These are phyloP conservation scores for Hyles euphorbiae DNA, from an alignment of 1,140 invertebrate genomes.

Conservation along the genomic window DNA sequence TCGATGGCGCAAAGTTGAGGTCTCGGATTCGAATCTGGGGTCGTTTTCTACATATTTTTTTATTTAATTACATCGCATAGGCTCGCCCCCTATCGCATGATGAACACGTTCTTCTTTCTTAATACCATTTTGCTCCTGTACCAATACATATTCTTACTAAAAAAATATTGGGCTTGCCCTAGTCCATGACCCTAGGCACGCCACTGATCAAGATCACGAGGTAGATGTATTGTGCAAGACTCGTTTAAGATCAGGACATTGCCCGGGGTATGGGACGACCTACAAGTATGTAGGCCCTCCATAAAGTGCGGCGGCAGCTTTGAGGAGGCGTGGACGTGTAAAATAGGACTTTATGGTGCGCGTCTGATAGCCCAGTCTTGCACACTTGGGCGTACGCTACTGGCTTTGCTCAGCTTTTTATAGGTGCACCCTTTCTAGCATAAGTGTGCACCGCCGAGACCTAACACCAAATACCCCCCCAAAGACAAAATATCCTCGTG, in stretches of 20 bases:
- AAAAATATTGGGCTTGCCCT: too few relatives aligned
- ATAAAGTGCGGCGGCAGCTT: not conserved
- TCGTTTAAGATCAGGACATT: not conserved
- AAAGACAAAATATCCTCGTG: too few relatives aligned
- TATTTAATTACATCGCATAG: too few relatives aligned
- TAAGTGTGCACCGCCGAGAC: not conserved
- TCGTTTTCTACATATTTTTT: too few relatives aligned
- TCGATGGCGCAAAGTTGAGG: too few relatives aligned
- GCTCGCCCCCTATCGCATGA: too few relatives aligned
- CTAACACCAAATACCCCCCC: constrained; percentile 1
- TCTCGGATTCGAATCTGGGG: too few relatives aligned
- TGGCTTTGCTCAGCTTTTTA: constrained; percentile 5
- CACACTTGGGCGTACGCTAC: not conserved
- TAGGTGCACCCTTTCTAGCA: constrained; percentile 3
- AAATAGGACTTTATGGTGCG: constrained; percentile 4
- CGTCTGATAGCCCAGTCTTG: constrained; percentile 2
- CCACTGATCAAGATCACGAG: too few relatives aligned
- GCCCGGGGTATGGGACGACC: constrained; percentile 1
- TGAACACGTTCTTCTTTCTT: too few relatives aligned
- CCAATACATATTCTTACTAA: too few relatives aligned
- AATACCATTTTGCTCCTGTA: too few relatives aligned
- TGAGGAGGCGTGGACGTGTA: not conserved
- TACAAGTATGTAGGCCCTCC: not conserved
- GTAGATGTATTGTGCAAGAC: not conserved
- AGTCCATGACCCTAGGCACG: too few relatives aligned